Evolutionary conservation across 1,140 invertebrate species (phyloP).

Genomic region (Cecropterus lyciades): DNA sequence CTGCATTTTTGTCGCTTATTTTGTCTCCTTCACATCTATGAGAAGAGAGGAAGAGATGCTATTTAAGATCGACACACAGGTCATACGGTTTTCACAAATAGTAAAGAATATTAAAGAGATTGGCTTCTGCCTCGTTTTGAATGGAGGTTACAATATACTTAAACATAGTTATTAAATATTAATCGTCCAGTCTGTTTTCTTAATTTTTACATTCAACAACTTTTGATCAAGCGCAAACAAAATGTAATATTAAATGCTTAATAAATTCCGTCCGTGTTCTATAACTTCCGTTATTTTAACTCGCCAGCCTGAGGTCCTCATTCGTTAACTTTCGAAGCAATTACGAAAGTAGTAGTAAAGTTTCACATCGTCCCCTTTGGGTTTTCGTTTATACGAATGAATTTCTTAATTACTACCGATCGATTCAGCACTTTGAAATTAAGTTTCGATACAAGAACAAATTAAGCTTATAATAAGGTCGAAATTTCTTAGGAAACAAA

Average conservation of each 20-base stretch:
- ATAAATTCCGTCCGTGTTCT: conserved; percentile 40
- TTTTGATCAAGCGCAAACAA: neutral
- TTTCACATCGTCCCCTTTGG: conserved; percentile 62
- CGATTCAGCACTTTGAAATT: conserved; percentile 30
- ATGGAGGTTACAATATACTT: too few relatives aligned
- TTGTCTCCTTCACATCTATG: too few relatives aligned
- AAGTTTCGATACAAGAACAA: conserved; percentile 23
- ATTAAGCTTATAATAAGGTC: conserved; percentile 9
- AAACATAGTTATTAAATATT: too few relatives aligned
- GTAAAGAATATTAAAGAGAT: too few relatives aligned
- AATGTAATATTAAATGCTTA: conserved; percentile 13
- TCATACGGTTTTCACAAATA: too few relatives aligned
- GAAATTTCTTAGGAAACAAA: neutral
- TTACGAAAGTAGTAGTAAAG: conserved; percentile 72
- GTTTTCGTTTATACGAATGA: conserved; percentile 63
- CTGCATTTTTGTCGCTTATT: too few relatives aligned
- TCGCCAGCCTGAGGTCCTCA: conserved; percentile 50
- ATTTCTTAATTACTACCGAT: conserved; percentile 60
- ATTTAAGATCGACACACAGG: too few relatives aligned
- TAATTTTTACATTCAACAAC: neutral
- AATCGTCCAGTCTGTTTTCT: too few relatives aligned
- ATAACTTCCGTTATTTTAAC: conserved; percentile 57
- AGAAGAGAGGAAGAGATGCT: too few relatives aligned
- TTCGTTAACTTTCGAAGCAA: conserved; percentile 67
- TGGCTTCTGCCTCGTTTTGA: too few relatives aligned